A percentile compares a stretch with the other conserved stretches of the same genome.
Conservation (phyloP, 2,797 vertebrate species). For the Danio kyathit region DNA sequence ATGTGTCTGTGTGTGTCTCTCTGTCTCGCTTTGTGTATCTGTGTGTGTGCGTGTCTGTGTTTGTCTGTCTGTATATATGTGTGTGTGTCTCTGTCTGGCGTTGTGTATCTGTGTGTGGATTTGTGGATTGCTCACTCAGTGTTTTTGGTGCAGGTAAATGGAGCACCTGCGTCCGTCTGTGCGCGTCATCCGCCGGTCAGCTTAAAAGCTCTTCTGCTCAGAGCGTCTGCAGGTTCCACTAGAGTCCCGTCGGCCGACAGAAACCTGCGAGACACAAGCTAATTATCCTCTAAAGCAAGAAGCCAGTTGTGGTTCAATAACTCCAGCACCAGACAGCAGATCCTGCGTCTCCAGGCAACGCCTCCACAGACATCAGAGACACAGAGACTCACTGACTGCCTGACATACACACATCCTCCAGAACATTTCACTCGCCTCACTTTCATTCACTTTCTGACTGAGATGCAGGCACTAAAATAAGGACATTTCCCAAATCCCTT, state of each 20-base stretch:
- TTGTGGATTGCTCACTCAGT: slow-evolving; percentile 34
- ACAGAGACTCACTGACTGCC: slow-evolving; percentile 56
- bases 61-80: background rate
- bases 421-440: slow-evolving; percentile 12
- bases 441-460: slow-evolving; percentile 14
- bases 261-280: slow-evolving; percentile 95
- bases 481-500: background rate
- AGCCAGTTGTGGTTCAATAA: slow-evolving; percentile 98
- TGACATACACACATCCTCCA: background rate
- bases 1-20: too few species aligned
- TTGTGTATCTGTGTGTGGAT: background rate
- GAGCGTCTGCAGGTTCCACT: slow-evolving; percentile 90
- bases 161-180: background rate
- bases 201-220: slow-evolving; percentile 87
- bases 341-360: slow-evolving; percentile 96
- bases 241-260: slow-evolving; percentile 87
- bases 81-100: too few species aligned
- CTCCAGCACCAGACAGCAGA: slow-evolving; percentile 95
- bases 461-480: background rate
- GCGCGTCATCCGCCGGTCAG: slow-evolving; percentile 69
- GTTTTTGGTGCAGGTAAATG: slow-evolving; percentile 23
- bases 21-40: too few species aligned
- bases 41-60: too few species aligned
- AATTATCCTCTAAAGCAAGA: slow-evolving; percentile 95
- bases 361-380: slow-evolving; percentile 82